Evolutionary conservation across 1,140 invertebrate species (phyloP).

Genomic region (Thaumetopoea pityocampa): DNA sequence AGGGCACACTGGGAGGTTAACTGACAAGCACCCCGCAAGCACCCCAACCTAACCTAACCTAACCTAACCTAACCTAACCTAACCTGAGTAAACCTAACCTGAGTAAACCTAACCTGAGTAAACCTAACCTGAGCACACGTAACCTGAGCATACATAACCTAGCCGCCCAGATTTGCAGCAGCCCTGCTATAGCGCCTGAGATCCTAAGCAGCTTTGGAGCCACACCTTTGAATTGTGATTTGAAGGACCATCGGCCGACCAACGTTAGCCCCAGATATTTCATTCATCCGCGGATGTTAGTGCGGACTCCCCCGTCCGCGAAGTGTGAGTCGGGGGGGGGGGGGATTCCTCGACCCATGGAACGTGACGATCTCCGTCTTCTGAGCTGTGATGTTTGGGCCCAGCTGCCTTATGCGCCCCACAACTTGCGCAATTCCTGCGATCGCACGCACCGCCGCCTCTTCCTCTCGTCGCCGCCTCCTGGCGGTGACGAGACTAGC

Average conservation of each 20-base stretch:
- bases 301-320: no score
- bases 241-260: background rate
- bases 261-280: background rate
- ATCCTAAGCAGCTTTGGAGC: background rate
- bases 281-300: no score
- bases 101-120: constrained; percentile 6
- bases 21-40: no score
- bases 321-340: no score
- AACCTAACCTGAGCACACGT: constrained; percentile 3
- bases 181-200: constrained; percentile 1
- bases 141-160: constrained; percentile 4
- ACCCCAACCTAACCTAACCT: constrained; percentile 10
- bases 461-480: no score
- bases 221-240: background rate
- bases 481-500: no score
- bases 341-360: no score
- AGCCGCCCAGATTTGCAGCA: constrained; percentile 2
- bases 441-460: no score
- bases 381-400: no score
- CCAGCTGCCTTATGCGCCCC: no score
- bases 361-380: no score
- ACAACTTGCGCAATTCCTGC: no score
- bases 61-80: constrained; percentile 10
- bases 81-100: constrained; percentile 9
- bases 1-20: background rate